phyloP scores from a whole-genome alignment of 2,888 invertebrate genomes.

The Polydrusus tereticollis region DNA sequence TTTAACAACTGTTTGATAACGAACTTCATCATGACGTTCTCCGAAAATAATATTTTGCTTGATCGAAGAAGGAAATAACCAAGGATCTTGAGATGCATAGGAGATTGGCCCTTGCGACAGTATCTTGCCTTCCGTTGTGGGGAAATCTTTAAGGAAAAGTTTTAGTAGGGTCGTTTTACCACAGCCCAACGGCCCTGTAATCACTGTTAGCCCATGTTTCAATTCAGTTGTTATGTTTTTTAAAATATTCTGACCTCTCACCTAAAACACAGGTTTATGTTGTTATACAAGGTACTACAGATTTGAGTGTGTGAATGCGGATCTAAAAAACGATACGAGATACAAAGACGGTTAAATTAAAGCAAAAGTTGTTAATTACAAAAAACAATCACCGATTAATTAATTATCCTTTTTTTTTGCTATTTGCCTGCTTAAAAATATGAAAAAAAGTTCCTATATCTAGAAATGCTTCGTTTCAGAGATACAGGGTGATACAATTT shows the following conservation, averaged over 20 bases:
- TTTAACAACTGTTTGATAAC: conserved; percentile 73
- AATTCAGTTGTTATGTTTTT: conserved; percentile 66
- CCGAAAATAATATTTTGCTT: conserved; percentile 86
- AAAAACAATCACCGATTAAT: too few species aligned
- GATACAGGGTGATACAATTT: too few species aligned
- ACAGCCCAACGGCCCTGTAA: conserved; percentile 77
- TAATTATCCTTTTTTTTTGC: too few species aligned
- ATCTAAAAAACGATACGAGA: too few species aligned
- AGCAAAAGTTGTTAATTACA: too few species aligned
- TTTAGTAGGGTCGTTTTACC: conserved; percentile 72
- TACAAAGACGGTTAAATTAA: too few species aligned
- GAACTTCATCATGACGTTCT: conserved; percentile 70
- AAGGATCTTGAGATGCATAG: conserved; percentile 76
- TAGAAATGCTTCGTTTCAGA: too few species aligned
- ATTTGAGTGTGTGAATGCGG: too few species aligned
- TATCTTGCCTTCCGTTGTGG: conserved; percentile 67
- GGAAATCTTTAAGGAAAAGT: conserved; percentile 63
- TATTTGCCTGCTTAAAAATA: too few species aligned
- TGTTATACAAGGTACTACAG: too few species aligned
- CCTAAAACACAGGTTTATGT: conserved; percentile 7
- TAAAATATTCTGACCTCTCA: conserved; percentile 59
- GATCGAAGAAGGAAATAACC: conserved; percentile 73
- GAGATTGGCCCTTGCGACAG: conserved; percentile 68
- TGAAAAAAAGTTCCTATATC: too few species aligned
- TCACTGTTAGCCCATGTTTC: conserved; percentile 67